Percentiles rank a stretch among this genome's conserved stretches.
These are phyloP conservation scores for Drosophila paulistorum DNA, from an alignment of 1,140 invertebrate genomes.

Conservation along the genomic window DNA sequence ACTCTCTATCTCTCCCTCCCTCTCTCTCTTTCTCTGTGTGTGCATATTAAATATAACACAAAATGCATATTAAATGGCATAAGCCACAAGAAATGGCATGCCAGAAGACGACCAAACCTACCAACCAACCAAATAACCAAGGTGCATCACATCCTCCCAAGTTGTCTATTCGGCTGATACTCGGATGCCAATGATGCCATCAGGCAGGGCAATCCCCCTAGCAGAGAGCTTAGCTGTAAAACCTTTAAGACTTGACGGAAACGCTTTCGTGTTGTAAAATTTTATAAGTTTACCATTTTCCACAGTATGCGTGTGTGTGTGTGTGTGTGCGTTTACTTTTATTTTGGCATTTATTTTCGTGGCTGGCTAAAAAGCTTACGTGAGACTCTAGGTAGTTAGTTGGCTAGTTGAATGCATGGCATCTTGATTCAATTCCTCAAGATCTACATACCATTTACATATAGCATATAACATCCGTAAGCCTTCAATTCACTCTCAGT, in stretches of 20 bases:
- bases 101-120: slow-evolving; percentile 11
- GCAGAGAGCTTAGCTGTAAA: slow-evolving; percentile 64
- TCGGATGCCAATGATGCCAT: slow-evolving; percentile 25
- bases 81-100: slow-evolving; percentile 67
- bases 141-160: slow-evolving; percentile 10
- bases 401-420: neutral
- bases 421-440: neutral
- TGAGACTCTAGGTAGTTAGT: slow-evolving; percentile 13
- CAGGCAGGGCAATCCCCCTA: slow-evolving; percentile 19
- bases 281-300: slow-evolving; percentile 72
- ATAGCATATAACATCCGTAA: neutral
- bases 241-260: slow-evolving; percentile 78
- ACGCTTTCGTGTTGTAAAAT: slow-evolving; percentile 70
- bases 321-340: slow-evolving; percentile 55
- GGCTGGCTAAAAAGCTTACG: slow-evolving; percentile 28
- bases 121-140: slow-evolving; percentile 13
- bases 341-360: slow-evolving; percentile 49
- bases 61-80: slow-evolving; percentile 82
- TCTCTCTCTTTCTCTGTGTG: slow-evolving; percentile 33
- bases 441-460: neutral
- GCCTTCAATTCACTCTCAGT: neutral
- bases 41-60: slow-evolving; percentile 82
- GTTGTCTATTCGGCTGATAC: slow-evolving; percentile 5
- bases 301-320: slow-evolving; percentile 43
- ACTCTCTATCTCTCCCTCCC: slow-evolving; percentile 8